phyloP scores from a whole-genome alignment of 2,888 invertebrate species.

The Hirtodrosophila confusa region DNA sequence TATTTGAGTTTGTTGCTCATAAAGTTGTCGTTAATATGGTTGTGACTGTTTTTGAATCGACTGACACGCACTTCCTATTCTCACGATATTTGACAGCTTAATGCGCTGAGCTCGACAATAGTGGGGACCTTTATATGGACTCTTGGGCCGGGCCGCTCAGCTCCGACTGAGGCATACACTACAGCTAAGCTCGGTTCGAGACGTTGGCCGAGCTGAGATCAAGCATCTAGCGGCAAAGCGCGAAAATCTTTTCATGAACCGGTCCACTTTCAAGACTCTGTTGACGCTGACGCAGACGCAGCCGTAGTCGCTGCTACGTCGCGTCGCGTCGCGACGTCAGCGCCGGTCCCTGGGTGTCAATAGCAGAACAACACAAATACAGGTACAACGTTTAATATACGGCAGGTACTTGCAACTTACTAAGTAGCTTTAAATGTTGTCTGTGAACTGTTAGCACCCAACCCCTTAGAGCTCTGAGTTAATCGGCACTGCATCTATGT shows the following conservation, averaged over 20 bases:
- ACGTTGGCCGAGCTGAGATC: constrained; percentile 39
- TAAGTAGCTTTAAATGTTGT: constrained; percentile 22
- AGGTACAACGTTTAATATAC: constrained; percentile 26
- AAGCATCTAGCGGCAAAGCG: constrained; percentile 50
- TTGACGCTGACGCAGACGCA: constrained; percentile 2
- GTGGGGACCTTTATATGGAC: constrained; percentile 79
- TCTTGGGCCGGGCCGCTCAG: constrained; percentile 63
- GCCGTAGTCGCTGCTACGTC: constrained; percentile 11
- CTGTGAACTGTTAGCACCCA: constrained; percentile 11
- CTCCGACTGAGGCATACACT: constrained; percentile 46
- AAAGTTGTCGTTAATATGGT: constrained; percentile 16
- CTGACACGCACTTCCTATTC: constrained; percentile 78
- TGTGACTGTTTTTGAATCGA: constrained; percentile 57
- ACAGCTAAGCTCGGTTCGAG: constrained; percentile 33
- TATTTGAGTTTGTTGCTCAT: constrained; percentile 8
- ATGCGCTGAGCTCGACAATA: constrained; percentile 69
- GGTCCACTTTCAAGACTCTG: constrained; percentile 72
- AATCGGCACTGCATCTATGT: constrained; percentile 13
- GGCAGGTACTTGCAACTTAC: constrained; percentile 23
- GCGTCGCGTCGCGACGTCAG: constrained; percentile 24
- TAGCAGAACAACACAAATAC: constrained; percentile 19
- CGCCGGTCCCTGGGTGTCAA: constrained; percentile 53
- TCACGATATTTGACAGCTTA: constrained; percentile 77
- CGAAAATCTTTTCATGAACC: constrained; percentile 74
- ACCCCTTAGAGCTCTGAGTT: constrained; percentile 39